Evolutionary conservation across 2,797 vertebrate species (phyloP).

Genomic region (Tenualosa ilisha): DNA sequence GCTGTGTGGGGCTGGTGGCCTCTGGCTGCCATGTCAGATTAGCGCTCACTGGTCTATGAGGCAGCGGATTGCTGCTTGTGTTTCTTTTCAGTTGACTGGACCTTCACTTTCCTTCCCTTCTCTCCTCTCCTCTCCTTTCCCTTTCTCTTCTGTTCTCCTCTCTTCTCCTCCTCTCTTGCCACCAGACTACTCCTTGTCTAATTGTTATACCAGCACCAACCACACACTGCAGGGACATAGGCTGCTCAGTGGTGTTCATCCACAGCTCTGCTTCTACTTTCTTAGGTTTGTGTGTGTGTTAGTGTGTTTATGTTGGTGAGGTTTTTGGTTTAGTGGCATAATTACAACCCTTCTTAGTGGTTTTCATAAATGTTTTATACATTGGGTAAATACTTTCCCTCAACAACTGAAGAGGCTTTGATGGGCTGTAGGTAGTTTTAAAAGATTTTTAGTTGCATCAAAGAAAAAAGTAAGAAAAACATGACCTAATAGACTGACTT

Average conservation of each 20-base stretch:
- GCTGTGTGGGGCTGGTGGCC: conserved; percentile 52
- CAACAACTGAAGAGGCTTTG: no score
- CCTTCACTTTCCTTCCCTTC: conserved; percentile 39
- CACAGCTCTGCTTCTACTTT: neutral
- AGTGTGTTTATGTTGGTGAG: neutral
- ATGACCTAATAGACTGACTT: no score
- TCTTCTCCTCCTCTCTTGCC: neutral
- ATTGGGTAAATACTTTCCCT: no score
- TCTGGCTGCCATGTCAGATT: conserved; percentile 77
- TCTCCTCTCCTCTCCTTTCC: neutral
- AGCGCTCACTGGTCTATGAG: conserved; percentile 65
- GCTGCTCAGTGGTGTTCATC: neutral
- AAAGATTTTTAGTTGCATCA: no score
- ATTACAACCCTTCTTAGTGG: no score
- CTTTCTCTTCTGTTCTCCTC: conserved; percentile 14
- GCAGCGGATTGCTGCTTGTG: conserved; percentile 60
- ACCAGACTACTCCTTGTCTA: neutral
- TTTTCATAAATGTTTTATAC: no score
- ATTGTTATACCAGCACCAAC: neutral
- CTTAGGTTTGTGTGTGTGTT: neutral
- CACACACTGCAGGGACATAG: no score
- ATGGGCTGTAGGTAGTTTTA: no score
- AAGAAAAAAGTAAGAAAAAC: no score
- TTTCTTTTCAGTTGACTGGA: conserved; percentile 59
- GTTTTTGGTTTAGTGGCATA: no score